Conservation (phyloP, 2,113 vertebrate genomes). For the Numenius arquata region DNA sequence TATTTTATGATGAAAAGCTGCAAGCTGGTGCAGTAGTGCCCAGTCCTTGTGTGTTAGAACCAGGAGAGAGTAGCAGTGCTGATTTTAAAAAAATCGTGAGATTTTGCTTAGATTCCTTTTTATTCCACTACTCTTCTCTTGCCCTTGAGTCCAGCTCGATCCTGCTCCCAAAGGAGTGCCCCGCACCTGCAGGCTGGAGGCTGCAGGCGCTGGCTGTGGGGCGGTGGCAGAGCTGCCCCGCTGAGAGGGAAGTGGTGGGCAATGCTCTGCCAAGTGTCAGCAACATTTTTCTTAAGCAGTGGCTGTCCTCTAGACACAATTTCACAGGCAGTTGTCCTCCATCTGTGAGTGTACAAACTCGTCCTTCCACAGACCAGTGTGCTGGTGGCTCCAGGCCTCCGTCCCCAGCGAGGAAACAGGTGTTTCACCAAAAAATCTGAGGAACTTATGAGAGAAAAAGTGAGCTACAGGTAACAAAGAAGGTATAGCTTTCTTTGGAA, state of each 20-base stretch:
- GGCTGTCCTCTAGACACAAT: background rate
- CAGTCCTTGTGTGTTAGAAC: background rate
- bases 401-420: background rate
- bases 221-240: background rate
- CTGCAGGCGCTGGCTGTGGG: background rate
- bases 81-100: background rate
- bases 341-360: rapidly evolving
- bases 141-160: background rate
- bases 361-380: rapidly evolving
- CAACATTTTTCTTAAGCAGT: background rate
- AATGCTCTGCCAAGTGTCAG: background rate
- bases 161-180: rapidly evolving
- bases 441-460: background rate
- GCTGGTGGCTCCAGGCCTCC: rapidly evolving
- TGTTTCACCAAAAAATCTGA: background rate
- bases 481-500: background rate
- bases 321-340: background rate
- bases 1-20: background rate
- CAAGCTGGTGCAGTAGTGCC: background rate
- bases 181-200: background rate
- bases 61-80: background rate
- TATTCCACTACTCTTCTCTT: background rate
- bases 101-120: background rate
- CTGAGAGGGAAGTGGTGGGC: background rate
- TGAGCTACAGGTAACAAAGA: background rate